Evolutionary conservation across 2,797 vertebrate species (phyloP).

Genomic region (Steatocranus sp.): DNA sequence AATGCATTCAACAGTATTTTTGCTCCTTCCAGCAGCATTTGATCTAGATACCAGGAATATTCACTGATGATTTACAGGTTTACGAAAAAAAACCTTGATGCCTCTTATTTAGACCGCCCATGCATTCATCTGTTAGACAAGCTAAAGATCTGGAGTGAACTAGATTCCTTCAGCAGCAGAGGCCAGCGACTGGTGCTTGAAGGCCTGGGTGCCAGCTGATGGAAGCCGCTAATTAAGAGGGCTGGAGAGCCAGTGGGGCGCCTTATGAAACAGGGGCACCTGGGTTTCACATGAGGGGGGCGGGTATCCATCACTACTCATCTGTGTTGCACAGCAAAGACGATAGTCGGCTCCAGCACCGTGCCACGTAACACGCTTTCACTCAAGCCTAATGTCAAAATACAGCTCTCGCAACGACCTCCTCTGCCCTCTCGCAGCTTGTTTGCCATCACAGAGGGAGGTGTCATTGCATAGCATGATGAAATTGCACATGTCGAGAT

Average conservation of each 20-base stretch:
- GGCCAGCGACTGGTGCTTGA: slow-evolving; percentile 43
- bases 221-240: slow-evolving; percentile 69
- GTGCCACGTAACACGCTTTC: slow-evolving; percentile 28
- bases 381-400: slow-evolving; percentile 25
- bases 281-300: slow-evolving; percentile 66
- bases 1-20: slow-evolving; percentile 1
- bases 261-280: slow-evolving; percentile 70
- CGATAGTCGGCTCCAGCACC: background rate
- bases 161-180: slow-evolving; percentile 35
- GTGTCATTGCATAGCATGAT: slow-evolving; percentile 52
- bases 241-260: slow-evolving; percentile 56
- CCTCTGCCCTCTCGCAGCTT: slow-evolving; percentile 9
- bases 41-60: slow-evolving; percentile 11
- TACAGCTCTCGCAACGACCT: background rate
- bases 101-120: background rate
- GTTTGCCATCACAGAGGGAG: slow-evolving; percentile 44
- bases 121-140: slow-evolving; percentile 35
- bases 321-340: slow-evolving; percentile 33
- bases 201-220: slow-evolving; percentile 66
- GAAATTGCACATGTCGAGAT: slow-evolving; percentile 46
- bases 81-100: slow-evolving; percentile 9
- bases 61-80: slow-evolving; percentile 28
- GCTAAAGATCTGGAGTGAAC: slow-evolving; percentile 34
- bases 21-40: background rate
- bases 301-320: slow-evolving; percentile 55